Evolutionary conservation across 2,797 vertebrate genomes (phyloP).

Genomic region (Alosa sapidissima): DNA sequence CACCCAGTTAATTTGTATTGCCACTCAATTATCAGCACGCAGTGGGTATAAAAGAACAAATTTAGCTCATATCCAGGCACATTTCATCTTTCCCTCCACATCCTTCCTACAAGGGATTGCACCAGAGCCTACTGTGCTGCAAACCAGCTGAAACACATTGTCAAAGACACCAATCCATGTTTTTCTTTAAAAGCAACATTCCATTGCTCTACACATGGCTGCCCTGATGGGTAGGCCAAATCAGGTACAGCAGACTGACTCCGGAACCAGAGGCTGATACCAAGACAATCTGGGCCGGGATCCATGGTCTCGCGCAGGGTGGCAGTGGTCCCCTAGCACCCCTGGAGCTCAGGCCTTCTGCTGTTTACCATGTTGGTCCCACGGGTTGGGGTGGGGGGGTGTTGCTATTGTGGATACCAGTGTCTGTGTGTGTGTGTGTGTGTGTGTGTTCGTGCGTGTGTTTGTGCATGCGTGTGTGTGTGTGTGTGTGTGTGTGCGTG

Average conservation of each 20-base stretch:
- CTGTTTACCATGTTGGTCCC: slow-evolving; percentile 64
- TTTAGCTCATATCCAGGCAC: not conserved
- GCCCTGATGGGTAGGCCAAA: not conserved
- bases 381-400: slow-evolving; percentile 36
- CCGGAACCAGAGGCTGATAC: not conserved
- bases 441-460: not conserved
- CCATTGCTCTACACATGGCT: not conserved
- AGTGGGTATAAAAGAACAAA: not conserved
- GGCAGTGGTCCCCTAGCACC: slow-evolving; percentile 54
- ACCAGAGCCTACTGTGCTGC: not conserved
- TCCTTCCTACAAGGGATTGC: not conserved
- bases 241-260: not conserved
- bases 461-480: not conserved
- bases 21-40: not conserved
- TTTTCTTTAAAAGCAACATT: not conserved
- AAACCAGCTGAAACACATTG: not conserved
- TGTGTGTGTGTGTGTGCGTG: not conserved
- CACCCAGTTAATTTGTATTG: not conserved
- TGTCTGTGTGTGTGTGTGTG: slow-evolving; percentile 9
- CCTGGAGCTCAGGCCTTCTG: slow-evolving; percentile 71
- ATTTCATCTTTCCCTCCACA: not conserved
- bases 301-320: slow-evolving; percentile 62
- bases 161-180: not conserved
- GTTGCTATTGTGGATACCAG: slow-evolving; percentile 5
- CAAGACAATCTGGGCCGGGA: slow-evolving; percentile 46